Evolutionary conservation across 2,888 invertebrate genomes (phyloP).

Genomic region (Lutraria lutraria): DNA sequence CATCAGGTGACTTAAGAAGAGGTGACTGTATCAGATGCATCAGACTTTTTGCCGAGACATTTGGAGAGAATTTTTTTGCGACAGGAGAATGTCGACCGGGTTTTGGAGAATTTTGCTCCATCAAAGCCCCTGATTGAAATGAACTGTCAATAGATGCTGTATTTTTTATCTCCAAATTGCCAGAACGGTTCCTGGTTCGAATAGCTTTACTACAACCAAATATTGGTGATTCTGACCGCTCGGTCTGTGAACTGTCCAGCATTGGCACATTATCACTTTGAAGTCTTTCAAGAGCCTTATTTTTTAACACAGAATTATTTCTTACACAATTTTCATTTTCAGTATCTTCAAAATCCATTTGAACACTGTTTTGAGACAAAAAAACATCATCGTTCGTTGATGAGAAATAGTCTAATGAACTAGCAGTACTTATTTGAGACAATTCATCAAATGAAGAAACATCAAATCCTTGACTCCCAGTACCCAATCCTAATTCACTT

Average conservation of each 20-base stretch:
- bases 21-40: conserved; percentile 81
- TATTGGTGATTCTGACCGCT: conserved; percentile 62
- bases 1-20: conserved; percentile 66
- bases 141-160: neutral
- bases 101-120: conserved; percentile 6
- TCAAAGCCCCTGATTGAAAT: neutral
- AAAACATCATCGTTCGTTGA: conserved; percentile 75
- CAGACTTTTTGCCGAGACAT: conserved; percentile 78
- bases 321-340: neutral
- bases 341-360: conserved; percentile 20
- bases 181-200: neutral
- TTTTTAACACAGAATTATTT: conserved; percentile 35
- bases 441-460: conserved; percentile 53
- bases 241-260: conserved; percentile 23
- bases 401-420: conserved; percentile 72
- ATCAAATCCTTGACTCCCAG: conserved; percentile 76
- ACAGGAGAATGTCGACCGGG: conserved; percentile 48
- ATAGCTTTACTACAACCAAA: conserved; percentile 44
- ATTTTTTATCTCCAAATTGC: neutral
- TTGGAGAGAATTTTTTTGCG: conserved; percentile 76
- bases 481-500: conserved; percentile 3
- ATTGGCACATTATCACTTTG: conserved; percentile 44
- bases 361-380: conserved; percentile 49
- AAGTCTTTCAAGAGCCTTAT: conserved; percentile 43
- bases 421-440: conserved; percentile 63